Base-by-base conservation (phyloP, 2,113 vertebrate genomes). In the Cynopterus brachyotis region DNA sequence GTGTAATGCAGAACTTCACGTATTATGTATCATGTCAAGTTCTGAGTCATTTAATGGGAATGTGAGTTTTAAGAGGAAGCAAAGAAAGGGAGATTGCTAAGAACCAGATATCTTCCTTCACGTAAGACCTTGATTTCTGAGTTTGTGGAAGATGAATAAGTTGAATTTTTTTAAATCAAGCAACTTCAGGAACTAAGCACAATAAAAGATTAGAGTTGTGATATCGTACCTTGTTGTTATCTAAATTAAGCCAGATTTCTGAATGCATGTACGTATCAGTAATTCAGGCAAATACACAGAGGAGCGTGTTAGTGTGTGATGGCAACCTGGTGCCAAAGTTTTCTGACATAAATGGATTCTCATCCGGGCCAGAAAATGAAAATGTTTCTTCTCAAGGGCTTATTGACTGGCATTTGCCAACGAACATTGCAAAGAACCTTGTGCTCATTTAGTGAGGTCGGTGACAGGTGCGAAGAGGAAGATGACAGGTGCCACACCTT, bases 131-230 rank as follows among this genome's bases (percentile, higher is more conserved):
- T 94, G 37, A 62, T 90, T 90, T 28, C 53, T 80, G 64, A 75
- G 12, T 92, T 35, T 50, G 4, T 50, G 81, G 47, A 94, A 91
- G 45, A 37, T 57, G 50, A 76, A 24, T 66, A 83, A 62, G 13
- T 66, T 93, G 35, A 92, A n/a, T 87, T 95, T 96, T 69, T 59
- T 89, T 53, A 59, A 94, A 84, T 76, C 35, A 70, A 42, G 17
- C 70, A 79, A 40, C 35, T 57, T 89, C 24, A 95, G 64, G 86
- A 93, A n/a, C 20, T 89, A 78, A 94, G 73, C 10, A 78, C 13
- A 80, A 9, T 47, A 53, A 59, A 82, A 75, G 2, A 3, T 80
- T 53, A 66, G 45, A 40, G n/a, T 89, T 82, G 73, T 35, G n/a
- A 73, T 55, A 30, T 79, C 20, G 20, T 89, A 40, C 50, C 12